Percentiles rank a stretch among this genome's conserved stretches.
Conservation (phyloP, 2,888 invertebrate genomes). For the Lasioglossum lativentre region DNA sequence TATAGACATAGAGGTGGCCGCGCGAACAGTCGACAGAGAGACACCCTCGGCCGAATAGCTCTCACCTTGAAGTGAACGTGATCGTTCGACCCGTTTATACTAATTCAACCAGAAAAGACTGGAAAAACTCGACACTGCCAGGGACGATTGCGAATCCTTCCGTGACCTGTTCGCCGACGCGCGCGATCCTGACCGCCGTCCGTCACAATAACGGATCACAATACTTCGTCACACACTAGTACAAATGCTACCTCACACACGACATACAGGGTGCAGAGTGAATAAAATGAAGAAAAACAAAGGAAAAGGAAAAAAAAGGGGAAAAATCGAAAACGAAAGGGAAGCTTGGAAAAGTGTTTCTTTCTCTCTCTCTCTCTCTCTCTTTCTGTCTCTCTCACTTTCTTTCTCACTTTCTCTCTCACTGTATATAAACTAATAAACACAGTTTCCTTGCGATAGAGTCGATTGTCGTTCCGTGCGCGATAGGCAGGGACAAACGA, state of each 20-base stretch:
- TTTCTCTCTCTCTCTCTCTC: not conserved
- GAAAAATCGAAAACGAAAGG: conserved; percentile 24
- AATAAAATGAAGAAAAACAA: conserved; percentile 65
- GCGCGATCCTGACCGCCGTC: conserved; percentile 49
- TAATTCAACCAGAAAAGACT: conserved; percentile 43
- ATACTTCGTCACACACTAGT: conserved; percentile 80
- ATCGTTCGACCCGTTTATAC: not conserved
- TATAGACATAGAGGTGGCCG: not conserved
- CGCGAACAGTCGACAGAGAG: not conserved
- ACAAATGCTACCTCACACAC: conserved; percentile 84
- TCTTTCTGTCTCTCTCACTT: not conserved
- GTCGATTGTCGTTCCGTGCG: not conserved
- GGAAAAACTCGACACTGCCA: conserved; percentile 53
- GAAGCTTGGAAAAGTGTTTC: conserved; percentile 66
- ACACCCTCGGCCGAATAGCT: not conserved
- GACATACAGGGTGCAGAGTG: conserved; percentile 83
- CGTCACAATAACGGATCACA: conserved; percentile 73
- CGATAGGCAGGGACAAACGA: conserved; percentile 5
- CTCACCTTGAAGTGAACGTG: not conserved
- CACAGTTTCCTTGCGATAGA: not conserved
- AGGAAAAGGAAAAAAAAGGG: conserved; percentile 18
- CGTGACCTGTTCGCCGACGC: conserved; percentile 31
- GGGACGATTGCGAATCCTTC: conserved; percentile 26
- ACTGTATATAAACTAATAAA: not conserved
- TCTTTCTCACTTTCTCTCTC: not conserved